These are phyloP conservation scores for Caenorhabditis japonica DNA, from an alignment of 2,888 invertebrate genomes.

Conservation along the genomic window DNA sequence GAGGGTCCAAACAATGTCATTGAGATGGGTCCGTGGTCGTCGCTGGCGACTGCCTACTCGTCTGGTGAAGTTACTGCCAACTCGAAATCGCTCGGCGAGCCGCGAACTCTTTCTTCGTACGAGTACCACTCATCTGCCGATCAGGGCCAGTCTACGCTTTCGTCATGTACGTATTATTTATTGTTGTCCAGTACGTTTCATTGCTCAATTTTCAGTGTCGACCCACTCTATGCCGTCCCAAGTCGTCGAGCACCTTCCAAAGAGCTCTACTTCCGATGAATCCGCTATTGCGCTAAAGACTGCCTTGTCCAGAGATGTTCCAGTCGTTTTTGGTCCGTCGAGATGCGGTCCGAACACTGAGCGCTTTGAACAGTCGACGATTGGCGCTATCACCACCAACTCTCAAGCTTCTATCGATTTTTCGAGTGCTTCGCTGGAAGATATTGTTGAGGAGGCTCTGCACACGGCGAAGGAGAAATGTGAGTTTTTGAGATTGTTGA, in stretches of 20 bases:
- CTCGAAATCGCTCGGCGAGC: constrained; percentile 9
- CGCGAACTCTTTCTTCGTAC: constrained; percentile 24
- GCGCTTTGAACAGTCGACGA: not conserved
- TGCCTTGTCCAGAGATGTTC: constrained; percentile 4
- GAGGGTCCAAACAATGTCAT: constrained; percentile 8
- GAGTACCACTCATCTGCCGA: not conserved
- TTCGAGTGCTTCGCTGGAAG: constrained; percentile 11
- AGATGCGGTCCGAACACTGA: not conserved
- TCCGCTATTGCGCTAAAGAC: constrained; percentile 1
- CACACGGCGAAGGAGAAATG: constrained; percentile 35
- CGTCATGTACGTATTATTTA: not conserved
- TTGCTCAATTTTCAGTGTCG: constrained; percentile 31
- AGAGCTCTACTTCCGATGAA: not conserved
- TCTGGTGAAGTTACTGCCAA: not conserved
- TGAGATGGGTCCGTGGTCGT: constrained; percentile 15
- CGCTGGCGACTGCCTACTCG: constrained; percentile 3
- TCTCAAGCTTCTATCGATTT: constrained; percentile 10
- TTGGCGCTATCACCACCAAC: not conserved
- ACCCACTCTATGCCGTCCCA: constrained; percentile 13
- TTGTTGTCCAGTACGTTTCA: too few species aligned
- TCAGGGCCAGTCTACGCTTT: constrained; percentile 1
- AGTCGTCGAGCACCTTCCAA: constrained; percentile 1
- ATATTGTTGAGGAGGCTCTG: constrained; percentile 27
- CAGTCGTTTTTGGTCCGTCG: not conserved
- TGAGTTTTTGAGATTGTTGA: too few species aligned